These are phyloP conservation scores for Torymus auratus DNA, from an alignment of 2,888 invertebrate genomes.

Conservation along the genomic window DNA sequence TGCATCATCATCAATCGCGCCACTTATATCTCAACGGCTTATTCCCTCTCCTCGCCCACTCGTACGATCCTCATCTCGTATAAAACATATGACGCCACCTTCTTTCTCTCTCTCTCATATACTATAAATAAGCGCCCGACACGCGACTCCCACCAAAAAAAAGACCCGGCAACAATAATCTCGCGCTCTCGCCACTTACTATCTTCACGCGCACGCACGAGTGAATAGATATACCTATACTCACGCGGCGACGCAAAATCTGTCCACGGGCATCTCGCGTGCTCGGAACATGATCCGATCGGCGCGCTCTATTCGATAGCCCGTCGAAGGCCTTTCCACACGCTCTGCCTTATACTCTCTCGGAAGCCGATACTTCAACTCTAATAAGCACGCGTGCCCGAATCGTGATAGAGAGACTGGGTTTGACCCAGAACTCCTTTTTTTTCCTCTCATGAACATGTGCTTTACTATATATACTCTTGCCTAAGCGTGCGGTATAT, in stretches of 20 bases:
- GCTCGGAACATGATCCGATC: slow-evolving; percentile 34
- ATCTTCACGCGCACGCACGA: no score
- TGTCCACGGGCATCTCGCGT: slow-evolving; percentile 32
- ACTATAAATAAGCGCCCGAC: not conserved
- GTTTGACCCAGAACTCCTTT: not conserved
- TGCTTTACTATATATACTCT: not conserved
- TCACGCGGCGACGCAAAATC: no score
- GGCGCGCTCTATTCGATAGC: slow-evolving; percentile 7
- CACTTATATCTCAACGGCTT: no score
- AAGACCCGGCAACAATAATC: no score
- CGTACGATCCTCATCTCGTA: no score
- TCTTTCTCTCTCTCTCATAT: no score
- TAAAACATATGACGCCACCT: no score
- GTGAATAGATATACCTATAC: no score
- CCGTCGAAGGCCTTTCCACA: slow-evolving; percentile 13
- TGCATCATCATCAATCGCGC: no score
- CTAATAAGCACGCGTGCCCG: slow-evolving; percentile 26
- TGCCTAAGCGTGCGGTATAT: no score
- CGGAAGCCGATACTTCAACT: slow-evolving; percentile 12
- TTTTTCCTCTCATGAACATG: not conserved
- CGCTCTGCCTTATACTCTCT: not conserved
- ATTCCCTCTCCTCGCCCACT: no score
- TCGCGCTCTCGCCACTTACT: no score
- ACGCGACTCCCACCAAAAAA: not conserved
- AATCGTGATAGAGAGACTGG: slow-evolving; percentile 15